A percentile compares a stretch with the other conserved stretches of the same genome.
phyloP scores from a whole-genome alignment of 2,113 vertebrate genomes.

The Edolisoma coerulescens region DNA sequence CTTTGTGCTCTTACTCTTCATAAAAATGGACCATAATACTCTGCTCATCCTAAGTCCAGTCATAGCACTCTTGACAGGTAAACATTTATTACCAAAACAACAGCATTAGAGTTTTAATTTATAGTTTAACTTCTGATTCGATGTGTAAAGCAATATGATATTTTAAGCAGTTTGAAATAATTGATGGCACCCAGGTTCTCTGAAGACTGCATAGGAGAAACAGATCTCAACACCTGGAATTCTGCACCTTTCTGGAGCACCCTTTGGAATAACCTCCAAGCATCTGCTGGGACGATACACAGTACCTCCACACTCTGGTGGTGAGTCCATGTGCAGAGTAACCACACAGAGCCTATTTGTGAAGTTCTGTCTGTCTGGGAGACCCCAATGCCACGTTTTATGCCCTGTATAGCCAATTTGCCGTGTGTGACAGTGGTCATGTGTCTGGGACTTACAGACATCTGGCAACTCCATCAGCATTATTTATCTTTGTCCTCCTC shows the following conservation, averaged over 20 bases:
- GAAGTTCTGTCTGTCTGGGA: neutral
- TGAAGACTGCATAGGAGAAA: neutral
- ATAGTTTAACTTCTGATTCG: neutral
- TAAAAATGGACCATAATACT: neutral
- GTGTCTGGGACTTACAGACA: neutral
- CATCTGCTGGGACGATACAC: rapidly evolving
- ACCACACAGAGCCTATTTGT: neutral
- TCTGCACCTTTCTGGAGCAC: neutral
- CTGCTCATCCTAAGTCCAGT: neutral
- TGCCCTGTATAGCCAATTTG: neutral
- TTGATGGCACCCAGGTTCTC: neutral
- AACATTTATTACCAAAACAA: neutral
- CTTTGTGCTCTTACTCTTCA: neutral
- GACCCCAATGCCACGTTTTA: rapidly evolving
- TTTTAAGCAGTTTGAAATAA: neutral
- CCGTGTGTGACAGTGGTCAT: rapidly evolving
- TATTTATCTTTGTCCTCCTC: neutral
- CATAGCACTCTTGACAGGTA: neutral
- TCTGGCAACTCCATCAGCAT: neutral
- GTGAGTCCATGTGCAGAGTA: neutral
- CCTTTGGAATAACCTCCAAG: neutral
- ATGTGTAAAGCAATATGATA: neutral
- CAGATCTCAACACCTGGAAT: neutral
- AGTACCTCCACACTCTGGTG: neutral
- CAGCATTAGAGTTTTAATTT: neutral